Percentiles rank a stretch among this genome's conserved stretches.
These are phyloP conservation scores for Bombus sylvicola DNA, from an alignment of 1,140 invertebrate genomes.

Conservation along the genomic window DNA sequence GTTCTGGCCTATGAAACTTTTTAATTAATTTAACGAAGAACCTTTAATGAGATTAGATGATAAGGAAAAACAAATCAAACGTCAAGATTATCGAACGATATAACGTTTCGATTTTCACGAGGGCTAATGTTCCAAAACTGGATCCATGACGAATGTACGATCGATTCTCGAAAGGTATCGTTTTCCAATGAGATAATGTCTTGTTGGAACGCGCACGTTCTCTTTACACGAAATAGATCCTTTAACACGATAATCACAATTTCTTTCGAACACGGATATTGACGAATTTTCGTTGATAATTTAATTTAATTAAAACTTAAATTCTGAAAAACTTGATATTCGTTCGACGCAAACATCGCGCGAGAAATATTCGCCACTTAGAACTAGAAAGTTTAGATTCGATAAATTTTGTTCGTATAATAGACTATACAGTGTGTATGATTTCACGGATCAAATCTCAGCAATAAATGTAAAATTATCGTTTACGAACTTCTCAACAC, in stretches of 20 bases:
- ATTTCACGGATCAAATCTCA: not conserved
- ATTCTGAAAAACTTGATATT: not conserved
- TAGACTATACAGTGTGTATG: slow-evolving; percentile 36
- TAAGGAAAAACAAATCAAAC: slow-evolving; percentile 7
- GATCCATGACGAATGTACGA: not conserved
- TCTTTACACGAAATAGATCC: not conserved
- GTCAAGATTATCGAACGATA: not conserved
- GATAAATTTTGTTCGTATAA: slow-evolving; percentile 3
- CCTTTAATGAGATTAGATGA: not conserved
- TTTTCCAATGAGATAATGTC: not conserved
- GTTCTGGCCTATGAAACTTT: slow-evolving; percentile 57
- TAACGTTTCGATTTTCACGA: not conserved
- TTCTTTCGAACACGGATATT: not conserved
- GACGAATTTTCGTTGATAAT: not conserved
- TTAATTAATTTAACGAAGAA: slow-evolving; percentile 27
- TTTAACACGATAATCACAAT: not conserved
- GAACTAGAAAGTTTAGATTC: slow-evolving; percentile 31
- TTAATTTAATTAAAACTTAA: not conserved
- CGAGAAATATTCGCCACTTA: no score
- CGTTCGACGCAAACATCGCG: not conserved
- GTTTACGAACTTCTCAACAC: not conserved
- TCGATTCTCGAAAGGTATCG: not conserved
- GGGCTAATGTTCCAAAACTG: not conserved
- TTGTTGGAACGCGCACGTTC: not conserved
- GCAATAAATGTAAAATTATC: not conserved